These are phyloP conservation scores for Trachemys scripta DNA, from an alignment of 2,113 vertebrate genomes.

Conservation along the genomic window DNA sequence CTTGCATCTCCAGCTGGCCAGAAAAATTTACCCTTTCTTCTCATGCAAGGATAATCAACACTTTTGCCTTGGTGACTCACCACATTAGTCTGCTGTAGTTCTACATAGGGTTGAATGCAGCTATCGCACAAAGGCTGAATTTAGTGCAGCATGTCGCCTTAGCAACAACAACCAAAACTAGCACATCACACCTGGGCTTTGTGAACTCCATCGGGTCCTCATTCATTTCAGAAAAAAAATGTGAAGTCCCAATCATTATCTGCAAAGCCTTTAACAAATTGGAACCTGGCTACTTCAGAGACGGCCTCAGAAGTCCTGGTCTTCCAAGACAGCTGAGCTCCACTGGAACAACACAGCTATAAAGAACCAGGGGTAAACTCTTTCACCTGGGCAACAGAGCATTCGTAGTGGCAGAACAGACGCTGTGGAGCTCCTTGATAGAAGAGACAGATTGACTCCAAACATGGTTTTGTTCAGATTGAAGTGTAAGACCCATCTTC, in stretches of 20 bases:
- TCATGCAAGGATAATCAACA: neutral
- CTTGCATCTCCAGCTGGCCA: neutral
- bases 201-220: neutral
- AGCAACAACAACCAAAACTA: neutral
- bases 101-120: neutral
- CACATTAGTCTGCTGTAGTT: neutral
- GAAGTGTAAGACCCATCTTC: neutral
- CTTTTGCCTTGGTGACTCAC: neutral
- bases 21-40: neutral
- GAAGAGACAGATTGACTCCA: neutral
- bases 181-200: neutral
- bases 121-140: neutral
- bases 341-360: neutral
- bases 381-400: accelerated
- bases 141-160: neutral
- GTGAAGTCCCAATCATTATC: neutral
- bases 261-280: neutral
- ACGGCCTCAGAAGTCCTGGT: neutral
- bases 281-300: neutral
- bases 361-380: neutral
- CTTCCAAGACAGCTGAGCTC: neutral
- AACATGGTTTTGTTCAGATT: neutral
- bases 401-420: neutral
- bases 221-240: neutral
- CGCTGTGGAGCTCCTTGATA: neutral